Evolutionary conservation across 2,888 invertebrate species (phyloP), one percentile per base, ranked within the genome.

Genomic region (Dendrolimus pini): DNA sequence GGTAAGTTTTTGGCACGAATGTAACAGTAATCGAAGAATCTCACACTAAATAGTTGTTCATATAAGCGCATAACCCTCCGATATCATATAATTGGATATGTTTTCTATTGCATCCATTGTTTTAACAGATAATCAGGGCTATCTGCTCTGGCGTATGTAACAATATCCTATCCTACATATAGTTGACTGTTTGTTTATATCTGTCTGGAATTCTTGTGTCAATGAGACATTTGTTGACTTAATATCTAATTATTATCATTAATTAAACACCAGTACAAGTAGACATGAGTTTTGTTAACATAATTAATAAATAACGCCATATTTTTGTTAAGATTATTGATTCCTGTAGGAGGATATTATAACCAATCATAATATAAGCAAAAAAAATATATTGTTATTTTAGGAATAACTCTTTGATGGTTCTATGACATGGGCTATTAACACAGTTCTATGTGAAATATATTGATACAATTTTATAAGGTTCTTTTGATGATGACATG

Each of bases 1-100:
- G 89, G 90, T 90, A 77, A 85, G 90, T 83, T 74, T 67, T 72
- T 66, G 60, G 66, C 54, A 30, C 30, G 30, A 30, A 30, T 30
- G 3, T 30, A 30, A 30, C 30, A 30, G 6, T 30, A 30, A 30
- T 30, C 30, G 6, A 30, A 30, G 30, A 30, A 30, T 30, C 30
- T 30, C 30, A 30, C 30, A 30, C 30, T 30, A 30, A 30, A 30
- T 6, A 30, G 30, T 30, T 30, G 30, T 30, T 30, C 30, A 30
- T 30, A 6, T 30, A 30, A 30, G 30, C 6, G 30, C 30, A 30
- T 30, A 30, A 30, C 30, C 3, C 30, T 30, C 30, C 3, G 6
- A 30, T 30, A 30, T 6, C 30, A 30, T 47, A 12, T 47, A 8
- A 47, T 47, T 47, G 47, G 12, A 47, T 10, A 47, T 7, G 12